Base-by-base conservation (phyloP, 2,797 vertebrate genomes). In the Manis pentadactyla region DNA sequence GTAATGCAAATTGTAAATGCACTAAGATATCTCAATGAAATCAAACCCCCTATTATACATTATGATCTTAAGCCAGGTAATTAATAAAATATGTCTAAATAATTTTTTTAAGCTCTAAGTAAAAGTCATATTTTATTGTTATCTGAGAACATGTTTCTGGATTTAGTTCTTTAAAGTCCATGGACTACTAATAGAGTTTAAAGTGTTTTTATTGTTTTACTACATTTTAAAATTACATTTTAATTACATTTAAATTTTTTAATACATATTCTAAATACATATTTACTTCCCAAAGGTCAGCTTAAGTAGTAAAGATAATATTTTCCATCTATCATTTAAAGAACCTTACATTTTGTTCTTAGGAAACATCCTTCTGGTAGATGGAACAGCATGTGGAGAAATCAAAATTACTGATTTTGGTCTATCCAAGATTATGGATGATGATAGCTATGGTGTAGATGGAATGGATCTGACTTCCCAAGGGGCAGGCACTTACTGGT, bases 1-100 rank as follows among this genome's bases (percentile, higher is more conserved):
- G 99, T 99, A 98, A 99, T 99, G 99, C 99, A 99, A 99, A 99
- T 99, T 96, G 99, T 99, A 98, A 99, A 99, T 97, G 99, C 99
- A 98, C 99, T 99, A 99, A 99, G 99, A 98, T 99, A 99, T 98
- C 99, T 99, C 98, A 99, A 99, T 98, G 99, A 99, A 98, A 99
- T 99, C 98, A 99, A 99, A 98, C 99, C 99, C 78, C 99, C 99
- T 95, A 99, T 99, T 98, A 99, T 99, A 98, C 99, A 99, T 99
- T 99, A 99, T 97, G 99, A 99, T 98, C 99, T 99, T 97, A 99
- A 99, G 97, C 99, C 99, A 99, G 99, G 99, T 99, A 98, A 96
- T 98, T 98, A 85, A 95, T 63, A 75, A 97, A 93, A 71, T 49
- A 15, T 97, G 59, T 94, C 14, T 75, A 66, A 51, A 34, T 21